phyloP scores from a whole-genome alignment of 2,797 vertebrate species.

The Danio jaintianensis region DNA sequence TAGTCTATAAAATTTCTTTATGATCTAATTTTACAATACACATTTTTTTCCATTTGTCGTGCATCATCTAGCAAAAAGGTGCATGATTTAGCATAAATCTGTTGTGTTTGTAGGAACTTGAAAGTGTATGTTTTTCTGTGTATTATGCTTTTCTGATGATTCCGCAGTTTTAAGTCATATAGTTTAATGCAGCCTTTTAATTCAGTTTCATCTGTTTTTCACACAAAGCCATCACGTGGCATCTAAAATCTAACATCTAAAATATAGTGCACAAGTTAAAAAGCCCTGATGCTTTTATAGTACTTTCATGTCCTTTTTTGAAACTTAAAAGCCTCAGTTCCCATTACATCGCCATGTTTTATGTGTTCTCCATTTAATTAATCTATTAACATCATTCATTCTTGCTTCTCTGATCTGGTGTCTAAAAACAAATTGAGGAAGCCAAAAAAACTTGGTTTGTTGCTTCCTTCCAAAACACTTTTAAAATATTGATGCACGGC shows the following conservation, averaged over 20 bases:
- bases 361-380: background rate
- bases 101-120: background rate
- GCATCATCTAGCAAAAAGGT: background rate
- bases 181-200: background rate
- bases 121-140: background rate
- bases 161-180: background rate
- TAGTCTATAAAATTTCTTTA: background rate
- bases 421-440: background rate
- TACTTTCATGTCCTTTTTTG: background rate
- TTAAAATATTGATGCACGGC: conserved; percentile 20
- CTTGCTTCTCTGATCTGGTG: background rate
- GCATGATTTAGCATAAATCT: background rate
- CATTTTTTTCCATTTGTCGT: background rate
- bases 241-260: background rate
- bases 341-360: background rate
- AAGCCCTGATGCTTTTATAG: background rate
- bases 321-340: background rate
- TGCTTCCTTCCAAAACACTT: background rate
- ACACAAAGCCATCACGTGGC: background rate
- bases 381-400: background rate
- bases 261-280: background rate
- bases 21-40: background rate
- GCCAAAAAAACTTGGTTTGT: background rate
- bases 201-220: conserved; percentile 9
- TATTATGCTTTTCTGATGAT: too few species aligned